A percentile compares a stretch with the other conserved stretches of the same genome.
Conservation (phyloP, 53 echinoderm and acorn worm genomes). For the Mesocentrotus franciscanus region DNA sequence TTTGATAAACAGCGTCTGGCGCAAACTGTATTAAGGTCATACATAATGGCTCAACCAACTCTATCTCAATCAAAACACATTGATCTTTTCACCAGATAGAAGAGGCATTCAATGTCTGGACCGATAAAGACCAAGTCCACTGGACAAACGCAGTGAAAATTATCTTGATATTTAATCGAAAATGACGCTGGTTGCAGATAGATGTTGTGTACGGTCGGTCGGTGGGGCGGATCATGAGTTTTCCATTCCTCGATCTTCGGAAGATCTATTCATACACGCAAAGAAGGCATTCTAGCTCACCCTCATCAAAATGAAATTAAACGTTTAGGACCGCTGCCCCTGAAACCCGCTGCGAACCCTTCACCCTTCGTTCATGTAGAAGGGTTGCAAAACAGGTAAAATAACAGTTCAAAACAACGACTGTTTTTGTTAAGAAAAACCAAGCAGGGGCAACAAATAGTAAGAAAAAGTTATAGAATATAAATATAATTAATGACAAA, state of each 20-base stretch:
- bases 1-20: not conserved
- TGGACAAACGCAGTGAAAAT: not conserved
- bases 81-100: slow-evolving; percentile 19
- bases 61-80: not conserved
- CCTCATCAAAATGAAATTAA: not conserved
- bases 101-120: not conserved
- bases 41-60: slow-evolving; percentile 5
- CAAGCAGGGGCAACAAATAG: not conserved
- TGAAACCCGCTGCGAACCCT: not conserved
- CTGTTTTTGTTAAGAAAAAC: not conserved
- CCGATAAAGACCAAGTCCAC: not conserved
- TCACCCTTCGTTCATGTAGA: not conserved
- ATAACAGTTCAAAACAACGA: not conserved
- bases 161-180: slow-evolving; percentile 17
- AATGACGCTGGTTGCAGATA: slow-evolving; percentile 14
- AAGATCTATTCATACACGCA: not conserved
- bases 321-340: slow-evolving; percentile 13
- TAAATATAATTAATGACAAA: not conserved
- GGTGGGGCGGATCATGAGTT: slow-evolving; percentile 14
- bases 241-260: not conserved
- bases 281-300: not conserved
- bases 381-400: not conserved
- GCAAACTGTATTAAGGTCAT: slow-evolving; percentile 14
- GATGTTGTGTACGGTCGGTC: not conserved
- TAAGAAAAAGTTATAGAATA: not conserved